Evolutionary conservation across 2,113 vertebrate genomes (phyloP), one percentile per base, ranked within the genome.

Genomic region (Etheostoma spectabile): DNA sequence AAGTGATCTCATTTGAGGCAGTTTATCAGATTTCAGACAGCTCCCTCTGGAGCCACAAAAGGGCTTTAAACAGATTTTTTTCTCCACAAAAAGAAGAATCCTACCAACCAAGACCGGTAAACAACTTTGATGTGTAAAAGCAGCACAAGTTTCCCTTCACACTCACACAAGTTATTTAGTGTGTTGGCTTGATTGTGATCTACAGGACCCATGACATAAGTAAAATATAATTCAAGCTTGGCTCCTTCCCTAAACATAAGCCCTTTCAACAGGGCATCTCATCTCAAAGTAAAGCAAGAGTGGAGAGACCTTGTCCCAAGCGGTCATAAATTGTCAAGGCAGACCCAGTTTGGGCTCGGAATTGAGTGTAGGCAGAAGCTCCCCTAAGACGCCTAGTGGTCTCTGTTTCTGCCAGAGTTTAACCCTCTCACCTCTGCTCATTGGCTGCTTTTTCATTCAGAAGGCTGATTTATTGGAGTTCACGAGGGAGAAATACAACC

Each of bases 391-490:
- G 78, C 88, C 73, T 75, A 84, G 83, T 89, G 89, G 83, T 83
- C 86, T 88, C 76, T 77, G 82, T 90, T 90, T 90, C 91, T 93
- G 86, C 71, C 68, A 71, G 88, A 91, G 84, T 94, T 94, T 93
- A 95, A 93, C 92, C 94, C 89, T 83, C 79, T 94, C 88, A 93
- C 89, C 92, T 90, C 85, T 73, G 67, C 86, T 89, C 88, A 88
- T 83, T 87, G 84, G 88, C 82, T 69, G 27, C 82, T 84, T 91
- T 89, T 93, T 94, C 93, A 94, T 95, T 95, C 91, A 86, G 67
- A 52, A 27, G 57, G 55, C 77, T 94, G 93, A 95, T 96, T 95
- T 95, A 96, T 93, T 91, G 87, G 85, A 72, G 68, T 85, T 88
- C 82, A 83, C 83, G 46, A 74, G 86, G 88, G 86, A 91, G 89